phyloP scores from a whole-genome alignment of 2,797 vertebrate species.

The Phoxinus dragarum region DNA sequence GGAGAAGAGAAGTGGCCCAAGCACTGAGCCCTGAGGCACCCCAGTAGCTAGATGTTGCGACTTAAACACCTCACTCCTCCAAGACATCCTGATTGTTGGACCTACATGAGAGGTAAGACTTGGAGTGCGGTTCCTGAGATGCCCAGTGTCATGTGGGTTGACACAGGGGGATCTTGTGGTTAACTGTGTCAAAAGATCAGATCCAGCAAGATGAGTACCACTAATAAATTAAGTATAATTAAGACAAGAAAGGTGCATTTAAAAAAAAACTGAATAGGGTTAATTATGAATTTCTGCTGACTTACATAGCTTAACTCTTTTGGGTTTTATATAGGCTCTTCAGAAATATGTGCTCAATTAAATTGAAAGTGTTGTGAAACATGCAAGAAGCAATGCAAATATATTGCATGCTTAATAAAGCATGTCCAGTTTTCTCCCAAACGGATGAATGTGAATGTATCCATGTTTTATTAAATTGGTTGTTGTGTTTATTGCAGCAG shows the following conservation, averaged over 20 bases:
- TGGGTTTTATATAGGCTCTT: background rate
- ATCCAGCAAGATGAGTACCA: too few species aligned
- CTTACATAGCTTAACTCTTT: background rate
- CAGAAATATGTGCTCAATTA: background rate
- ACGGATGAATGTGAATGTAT: background rate
- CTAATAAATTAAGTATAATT: too few species aligned
- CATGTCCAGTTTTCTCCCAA: background rate
- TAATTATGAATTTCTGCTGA: background rate
- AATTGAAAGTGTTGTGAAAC: too few species aligned
- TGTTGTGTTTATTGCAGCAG: background rate
- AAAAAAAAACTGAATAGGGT: background rate
- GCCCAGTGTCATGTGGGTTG: too few species aligned
- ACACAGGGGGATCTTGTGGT: too few species aligned
- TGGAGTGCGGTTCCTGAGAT: background rate
- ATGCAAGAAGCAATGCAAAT: too few species aligned
- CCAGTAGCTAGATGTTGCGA: background rate
- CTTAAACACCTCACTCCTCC: background rate
- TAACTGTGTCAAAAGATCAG: too few species aligned
- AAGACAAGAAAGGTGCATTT: too few species aligned
- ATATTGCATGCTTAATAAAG: too few species aligned
- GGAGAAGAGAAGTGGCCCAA: background rate
- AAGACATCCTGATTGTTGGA: background rate
- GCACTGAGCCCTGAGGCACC: background rate
- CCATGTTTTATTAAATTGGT: background rate
- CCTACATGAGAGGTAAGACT: background rate